Conservation (phyloP, 2,797 vertebrate genomes). For the Pteronotus mesoamericanus region DNA sequence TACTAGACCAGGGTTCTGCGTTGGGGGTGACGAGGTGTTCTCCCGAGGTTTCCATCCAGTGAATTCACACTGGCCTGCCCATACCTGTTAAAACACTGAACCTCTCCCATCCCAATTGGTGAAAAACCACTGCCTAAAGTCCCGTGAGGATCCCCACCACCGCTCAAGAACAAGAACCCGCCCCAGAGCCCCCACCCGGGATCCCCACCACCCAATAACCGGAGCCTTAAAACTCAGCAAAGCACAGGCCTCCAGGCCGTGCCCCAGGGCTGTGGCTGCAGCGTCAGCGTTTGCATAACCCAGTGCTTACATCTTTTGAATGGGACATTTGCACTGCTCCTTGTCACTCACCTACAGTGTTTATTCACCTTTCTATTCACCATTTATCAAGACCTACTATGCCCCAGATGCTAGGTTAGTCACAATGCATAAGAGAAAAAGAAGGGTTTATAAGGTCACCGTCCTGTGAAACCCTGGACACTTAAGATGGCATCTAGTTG, state of each 20-base stretch:
- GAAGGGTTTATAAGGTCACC: not conserved
- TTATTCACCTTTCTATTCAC: not conserved
- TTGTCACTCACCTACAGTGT: not conserved
- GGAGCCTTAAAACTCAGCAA: not conserved
- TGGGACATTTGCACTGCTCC: not conserved
- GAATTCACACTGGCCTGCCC: not conserved
- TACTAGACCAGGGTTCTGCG: not conserved
- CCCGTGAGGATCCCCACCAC: too few relatives aligned
- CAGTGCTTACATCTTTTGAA: not conserved
- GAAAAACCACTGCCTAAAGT: not conserved
- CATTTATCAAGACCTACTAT: not conserved
- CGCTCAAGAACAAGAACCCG: not conserved
- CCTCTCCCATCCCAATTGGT: not conserved
- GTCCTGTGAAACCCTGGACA: not conserved
- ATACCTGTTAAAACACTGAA: not conserved
- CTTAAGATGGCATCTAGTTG: not conserved
- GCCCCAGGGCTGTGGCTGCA: not conserved
- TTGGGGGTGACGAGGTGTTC: not conserved
- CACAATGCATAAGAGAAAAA: not conserved
- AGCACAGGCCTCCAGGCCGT: not conserved
- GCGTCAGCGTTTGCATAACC: not conserved
- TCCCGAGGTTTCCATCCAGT: not conserved
- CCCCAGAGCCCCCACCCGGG: too few relatives aligned
- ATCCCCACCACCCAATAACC: not conserved
- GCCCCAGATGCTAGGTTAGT: not conserved